Evolutionary conservation across 2,888 invertebrate genomes (phyloP), one percentile per base, ranked within the genome.

Genomic region (Theodoxus fluviatilis): DNA sequence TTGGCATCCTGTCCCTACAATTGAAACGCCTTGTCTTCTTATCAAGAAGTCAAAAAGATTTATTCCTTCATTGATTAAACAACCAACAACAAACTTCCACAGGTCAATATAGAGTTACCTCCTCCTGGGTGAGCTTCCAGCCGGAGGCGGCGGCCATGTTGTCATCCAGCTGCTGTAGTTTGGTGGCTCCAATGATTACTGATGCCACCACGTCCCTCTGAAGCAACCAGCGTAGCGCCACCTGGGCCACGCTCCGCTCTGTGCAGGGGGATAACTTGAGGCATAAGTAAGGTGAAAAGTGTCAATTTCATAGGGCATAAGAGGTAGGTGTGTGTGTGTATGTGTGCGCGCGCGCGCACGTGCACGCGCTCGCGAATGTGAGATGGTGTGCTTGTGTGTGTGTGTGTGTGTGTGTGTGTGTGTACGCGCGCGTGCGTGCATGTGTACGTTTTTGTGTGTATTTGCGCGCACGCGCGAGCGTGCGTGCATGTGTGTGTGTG

Each of bases 161-260:
- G 73, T 81, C 81, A 35, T 81, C 81, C 33, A 84, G 73, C 71
- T 84, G 84, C 47, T 72, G 61, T 35, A 83, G 47, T 6, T 80
- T 81, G n/a, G 78, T 80, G 35, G 80, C 83, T 1, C 84, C 84
- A 35, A 83, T 79, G 43, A 84, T 78, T 0, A 83, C 82, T 2
- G 83, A 82, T 1, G 81, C 70, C 37, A 84, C 83, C n/a, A 77
- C 70, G 7, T 76, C 73, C 67, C 79, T 79, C 77, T 84, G 83
- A 9, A 84, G 73, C 22, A 84, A 69, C 84, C 84, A 84, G 2
- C 83, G 72, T 9, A 84, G 52, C 0, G 83, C 78, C 12, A 83
- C 80, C 72, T 83, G 83, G 7, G 83, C 76, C 15, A 78, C 66
- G 2, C 74, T 75, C 61, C 78, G 80, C 12, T 78, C 82, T 83